These are phyloP conservation scores for Siphamia tubifer DNA, from an alignment of 2,113 vertebrate species.

Conservation along the genomic window DNA sequence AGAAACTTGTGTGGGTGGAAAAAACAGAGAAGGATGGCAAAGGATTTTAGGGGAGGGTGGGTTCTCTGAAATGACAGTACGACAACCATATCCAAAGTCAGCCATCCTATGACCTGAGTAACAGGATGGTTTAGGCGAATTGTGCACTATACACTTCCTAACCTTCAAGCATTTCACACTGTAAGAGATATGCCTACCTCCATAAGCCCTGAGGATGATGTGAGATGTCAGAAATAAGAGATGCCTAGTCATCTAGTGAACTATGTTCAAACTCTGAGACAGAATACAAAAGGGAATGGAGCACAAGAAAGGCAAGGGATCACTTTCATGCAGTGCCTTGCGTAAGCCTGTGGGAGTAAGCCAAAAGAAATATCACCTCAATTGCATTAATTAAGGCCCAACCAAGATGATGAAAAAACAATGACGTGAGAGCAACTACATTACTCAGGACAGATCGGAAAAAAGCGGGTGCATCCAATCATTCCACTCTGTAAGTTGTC, in stretches of 20 bases:
- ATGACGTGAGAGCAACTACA: constrained; percentile 56
- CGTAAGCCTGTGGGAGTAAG: constrained; percentile 76
- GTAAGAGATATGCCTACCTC: background rate
- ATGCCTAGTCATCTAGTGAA: constrained; percentile 55
- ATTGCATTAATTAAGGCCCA: constrained; percentile 82
- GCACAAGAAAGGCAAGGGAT: constrained; percentile 69
- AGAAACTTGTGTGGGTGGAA: constrained; percentile 12
- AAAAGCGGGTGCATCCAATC: constrained; percentile 43
- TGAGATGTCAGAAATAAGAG: constrained; percentile 47
- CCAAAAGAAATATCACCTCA: constrained; percentile 89
- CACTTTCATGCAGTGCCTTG: constrained; percentile 86
- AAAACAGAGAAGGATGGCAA: background rate
- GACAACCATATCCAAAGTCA: constrained; percentile 27
- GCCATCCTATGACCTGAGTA: constrained; percentile 32
- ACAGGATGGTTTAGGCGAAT: background rate
- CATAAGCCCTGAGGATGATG: background rate
- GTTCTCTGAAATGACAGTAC: constrained; percentile 31
- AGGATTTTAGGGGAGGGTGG: constrained; percentile 21
- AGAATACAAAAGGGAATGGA: constrained; percentile 29
- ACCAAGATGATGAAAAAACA: constrained; percentile 54
- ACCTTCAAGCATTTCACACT: background rate
- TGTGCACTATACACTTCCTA: background rate
- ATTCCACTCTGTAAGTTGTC: constrained; percentile 40
- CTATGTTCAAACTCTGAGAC: constrained; percentile 61
- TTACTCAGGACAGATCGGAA: constrained; percentile 38